Evolutionary conservation across 2,113 vertebrate genomes (phyloP), one percentile per base, ranked within the genome.

Genomic region (Etheostoma spectabile): DNA sequence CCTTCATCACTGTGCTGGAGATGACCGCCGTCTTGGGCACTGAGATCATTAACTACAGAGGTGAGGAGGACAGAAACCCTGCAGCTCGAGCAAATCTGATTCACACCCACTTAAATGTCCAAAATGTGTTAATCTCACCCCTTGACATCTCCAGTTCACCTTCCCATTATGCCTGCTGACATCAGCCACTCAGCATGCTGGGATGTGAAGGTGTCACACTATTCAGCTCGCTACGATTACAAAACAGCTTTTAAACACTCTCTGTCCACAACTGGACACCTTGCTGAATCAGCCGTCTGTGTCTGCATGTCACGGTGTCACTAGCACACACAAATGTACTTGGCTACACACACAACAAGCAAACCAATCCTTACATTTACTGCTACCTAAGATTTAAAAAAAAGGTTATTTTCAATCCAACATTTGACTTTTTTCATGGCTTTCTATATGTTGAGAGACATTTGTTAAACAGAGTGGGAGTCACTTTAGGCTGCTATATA

Each of bases 1-100:
- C 98, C 95, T 99, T 99, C 95, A 99, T 99, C 95, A 99, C 98
- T 94, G 98, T 99, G 92, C 95, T 99, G 92, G 98, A 99, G 95
- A 99, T 99, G 98, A 99, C 98, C 33, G 96, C 97, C 57, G 96
- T 99, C 94, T 97, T 99, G 92, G 96, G 97, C 93, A 99, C 97
- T 88, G 98, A 99, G 96, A 99, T 99, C 93, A 99, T 99, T 92
- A 99, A 99, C 94, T 99, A 99, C 93, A 96, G 97, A 97, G 98
- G 98, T 99, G 51, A 88, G 83, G 5, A 48, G 51, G n/a, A 49
- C 14, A 8, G 22, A 12, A 53, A 55, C 33, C 67, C 48, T 15
- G 19, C 65, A 33, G 22, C n/a, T 48, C 16, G 33, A 45, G 8
- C n/a, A 57, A 19, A 62, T 16, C 27, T 11, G 11, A 14, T 21